A percentile compares a stretch with the other conserved stretches of the same genome.
These are phyloP conservation scores for Hexactinellida sp. DNA, from an alignment of 37 sponge, comb jelly and placozoan genomes.

Conservation along the genomic window DNA sequence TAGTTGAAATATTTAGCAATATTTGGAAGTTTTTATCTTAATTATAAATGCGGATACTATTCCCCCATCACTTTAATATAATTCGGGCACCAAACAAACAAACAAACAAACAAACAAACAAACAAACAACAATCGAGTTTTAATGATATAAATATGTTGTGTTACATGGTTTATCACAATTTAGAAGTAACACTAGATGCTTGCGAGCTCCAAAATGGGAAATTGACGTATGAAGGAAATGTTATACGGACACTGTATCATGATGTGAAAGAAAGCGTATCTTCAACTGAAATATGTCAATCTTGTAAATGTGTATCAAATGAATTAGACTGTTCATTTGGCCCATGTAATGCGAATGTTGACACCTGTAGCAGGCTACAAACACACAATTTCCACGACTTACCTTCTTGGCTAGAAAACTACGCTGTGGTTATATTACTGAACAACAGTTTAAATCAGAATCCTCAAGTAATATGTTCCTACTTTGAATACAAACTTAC, in stretches of 20 bases:
- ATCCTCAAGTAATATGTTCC: not conserved
- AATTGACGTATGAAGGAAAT: not conserved
- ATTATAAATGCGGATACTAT: no score
- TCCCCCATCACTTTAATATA: no score
- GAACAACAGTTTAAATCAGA: not conserved
- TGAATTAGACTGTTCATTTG: not conserved
- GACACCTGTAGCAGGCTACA: not conserved
- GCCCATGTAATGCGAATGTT: not conserved
- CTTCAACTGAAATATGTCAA: not conserved
- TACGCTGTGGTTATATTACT: not conserved
- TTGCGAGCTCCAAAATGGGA: not conserved
- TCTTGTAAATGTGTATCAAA: not conserved
- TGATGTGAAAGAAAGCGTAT: not conserved
- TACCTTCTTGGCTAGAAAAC: not conserved
- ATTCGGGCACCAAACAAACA: no score
- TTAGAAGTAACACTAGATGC: constrained; percentile 10
- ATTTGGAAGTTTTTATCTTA: no score
- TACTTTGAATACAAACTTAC: constrained; percentile 9
- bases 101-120: no score
- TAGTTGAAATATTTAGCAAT: no score
- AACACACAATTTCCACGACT: not conserved
- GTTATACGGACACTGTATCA: not conserved
- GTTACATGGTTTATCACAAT: no score
- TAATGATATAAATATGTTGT: no score
- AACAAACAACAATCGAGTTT: no score